A percentile compares a stretch with the other conserved stretches of the same genome.
These are phyloP conservation scores for Amphiprion percula DNA, from an alignment of 2,113 vertebrate genomes.

Conservation along the genomic window DNA sequence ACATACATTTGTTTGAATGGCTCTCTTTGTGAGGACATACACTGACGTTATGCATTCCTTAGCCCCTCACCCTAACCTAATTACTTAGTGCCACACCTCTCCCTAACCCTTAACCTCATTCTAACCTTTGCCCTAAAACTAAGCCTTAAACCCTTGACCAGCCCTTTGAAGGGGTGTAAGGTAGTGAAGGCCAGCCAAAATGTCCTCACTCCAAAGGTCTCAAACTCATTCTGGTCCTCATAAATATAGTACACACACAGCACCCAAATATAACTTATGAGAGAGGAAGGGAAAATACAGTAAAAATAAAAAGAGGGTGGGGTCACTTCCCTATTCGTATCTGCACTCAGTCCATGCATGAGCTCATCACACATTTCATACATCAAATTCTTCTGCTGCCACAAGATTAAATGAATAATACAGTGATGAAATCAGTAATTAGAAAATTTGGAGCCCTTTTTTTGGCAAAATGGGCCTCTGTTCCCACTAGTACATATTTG, in stretches of 20 bases:
- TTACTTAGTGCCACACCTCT: no score
- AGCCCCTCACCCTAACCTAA: no score
- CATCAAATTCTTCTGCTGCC: slow-evolving; percentile 14
- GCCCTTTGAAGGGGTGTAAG: no score
- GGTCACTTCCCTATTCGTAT: slow-evolving; percentile 63
- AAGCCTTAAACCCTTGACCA: no score
- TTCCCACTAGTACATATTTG: no score
- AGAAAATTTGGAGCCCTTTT: background rate
- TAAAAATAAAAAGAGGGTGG: slow-evolving; percentile 56
- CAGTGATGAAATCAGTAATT: background rate
- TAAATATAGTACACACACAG: slow-evolving; percentile 2
- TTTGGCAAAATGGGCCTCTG: background rate
- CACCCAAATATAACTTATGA: slow-evolving; percentile 62
- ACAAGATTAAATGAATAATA: slow-evolving; percentile 1
- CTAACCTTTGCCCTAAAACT: no score
- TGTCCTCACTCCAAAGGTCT: no score
- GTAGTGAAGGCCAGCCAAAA: no score
- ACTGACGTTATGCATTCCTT: no score
- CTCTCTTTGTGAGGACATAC: no score
- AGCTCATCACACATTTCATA: slow-evolving; percentile 22
- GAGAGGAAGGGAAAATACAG: slow-evolving; percentile 69
- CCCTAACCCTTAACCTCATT: no score
- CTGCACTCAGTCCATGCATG: slow-evolving; percentile 12
- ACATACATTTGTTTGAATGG: background rate
- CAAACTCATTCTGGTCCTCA: no score